Evolutionary conservation across 2,888 invertebrate genomes (phyloP), one percentile per base, ranked within the genome.

Genomic region (Dilophus febrilis): DNA sequence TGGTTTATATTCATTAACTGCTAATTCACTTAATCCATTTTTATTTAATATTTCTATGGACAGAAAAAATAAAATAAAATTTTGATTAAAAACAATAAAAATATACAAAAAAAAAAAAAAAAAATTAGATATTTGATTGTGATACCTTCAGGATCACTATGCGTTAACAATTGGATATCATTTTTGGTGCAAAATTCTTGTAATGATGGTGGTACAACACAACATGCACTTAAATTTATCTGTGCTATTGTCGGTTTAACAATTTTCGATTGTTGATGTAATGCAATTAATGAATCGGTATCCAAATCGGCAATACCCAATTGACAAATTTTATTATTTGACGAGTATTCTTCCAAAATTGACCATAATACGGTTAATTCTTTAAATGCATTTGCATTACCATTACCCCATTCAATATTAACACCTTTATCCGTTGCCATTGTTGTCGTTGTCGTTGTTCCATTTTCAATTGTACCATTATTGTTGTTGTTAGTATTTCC

Each of bases 231-330:
- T 40, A 94, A 67, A 65, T 90, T 94, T 43, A 95, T 88, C 66
- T 95, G 94, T 40, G 91, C 82, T 42, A 90, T 87, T 45, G 74
- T 71, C 3, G 94, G 94, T 53, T 84, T 81, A 11, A 87, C 71
- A 57, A 68, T 67, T 1, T 86, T 79, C 72, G 77, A 77, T 35
- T 73, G 71, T 16, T 35, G 11, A 61, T 85, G 78, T 2, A 94
- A 64, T 40, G 76, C 68, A 26, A 78, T 71, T 30, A 95, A 77
- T 14, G 78, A 72, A 0, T 73, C 72, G 19, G 84, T 83, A 48
- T 88, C 87, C n/a, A 92, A 70, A 61, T 94, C 92, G 3, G 90
- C 83, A 29, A 92, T 73, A 27, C 94, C 94, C 22, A 91, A 65
- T 50, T 81, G 78, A 13, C 69, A 66, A 4, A 78, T 70, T 17